Percentiles rank a stretch among this genome's conserved stretches.
Conservation (phyloP, 1,140 invertebrate species). For the Phocides pigmalion region DNA sequence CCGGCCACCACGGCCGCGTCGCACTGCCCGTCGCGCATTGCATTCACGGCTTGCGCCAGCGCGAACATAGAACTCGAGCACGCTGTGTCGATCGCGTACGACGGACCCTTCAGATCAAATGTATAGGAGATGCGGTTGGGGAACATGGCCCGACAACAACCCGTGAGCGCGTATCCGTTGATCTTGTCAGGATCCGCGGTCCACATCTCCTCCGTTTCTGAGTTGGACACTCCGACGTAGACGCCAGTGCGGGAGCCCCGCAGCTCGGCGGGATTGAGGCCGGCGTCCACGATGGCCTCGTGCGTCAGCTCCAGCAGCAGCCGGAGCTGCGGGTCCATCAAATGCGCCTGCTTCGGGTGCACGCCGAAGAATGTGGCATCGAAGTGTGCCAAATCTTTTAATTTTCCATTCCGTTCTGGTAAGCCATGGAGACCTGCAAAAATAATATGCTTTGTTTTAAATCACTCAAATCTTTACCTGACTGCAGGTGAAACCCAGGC, state of each 20-base stretch:
- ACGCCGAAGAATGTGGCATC: conserved; percentile 98
- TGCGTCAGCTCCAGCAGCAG: conserved; percentile 96
- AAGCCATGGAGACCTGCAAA: conserved; percentile 88
- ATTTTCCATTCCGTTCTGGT: conserved; percentile 93
- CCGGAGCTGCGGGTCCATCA: conserved; percentile 97
- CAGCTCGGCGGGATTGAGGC: conserved; percentile 91
- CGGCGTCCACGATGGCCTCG: conserved; percentile 97
- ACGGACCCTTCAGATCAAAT: conserved; percentile 96
- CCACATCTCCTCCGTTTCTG: conserved; percentile 94
- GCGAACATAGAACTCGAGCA: conserved; percentile 97
- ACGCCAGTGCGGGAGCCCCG: conserved; percentile 94
- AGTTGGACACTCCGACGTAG: conserved; percentile 94
- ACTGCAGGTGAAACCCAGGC: too few relatives aligned
- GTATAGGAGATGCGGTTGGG: conserved; percentile 97
- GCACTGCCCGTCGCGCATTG: conserved; percentile 93
- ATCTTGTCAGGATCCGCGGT: conserved; percentile 89
- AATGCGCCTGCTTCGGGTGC: conserved; percentile 95
- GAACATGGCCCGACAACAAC: conserved; percentile 97
- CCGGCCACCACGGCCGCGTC: conserved; percentile 97
- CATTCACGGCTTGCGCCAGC: conserved; percentile 92
- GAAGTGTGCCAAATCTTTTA: conserved; percentile 94
- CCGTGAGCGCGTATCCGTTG: conserved; percentile 96
- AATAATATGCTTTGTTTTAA: neutral
- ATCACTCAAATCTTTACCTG: neutral
- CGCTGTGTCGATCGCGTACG: conserved; percentile 96